phyloP scores from a whole-genome alignment of 2,113 vertebrate genomes.

The Axis porcinus region DNA sequence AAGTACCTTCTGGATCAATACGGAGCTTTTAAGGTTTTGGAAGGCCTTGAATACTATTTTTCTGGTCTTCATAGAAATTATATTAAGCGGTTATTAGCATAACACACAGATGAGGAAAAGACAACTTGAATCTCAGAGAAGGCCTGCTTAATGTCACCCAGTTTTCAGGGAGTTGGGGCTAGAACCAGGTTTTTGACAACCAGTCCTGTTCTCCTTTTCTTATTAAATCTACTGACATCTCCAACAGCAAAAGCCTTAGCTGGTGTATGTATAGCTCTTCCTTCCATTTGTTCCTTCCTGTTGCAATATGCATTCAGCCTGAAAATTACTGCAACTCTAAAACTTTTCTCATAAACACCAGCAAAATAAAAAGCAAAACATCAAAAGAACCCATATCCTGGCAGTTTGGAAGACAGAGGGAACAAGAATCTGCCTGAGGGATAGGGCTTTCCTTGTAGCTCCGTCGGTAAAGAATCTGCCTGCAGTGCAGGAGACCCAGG shows the following conservation, averaged over 20 bases:
- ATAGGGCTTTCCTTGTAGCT: too few relatives aligned
- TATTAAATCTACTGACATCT: neutral
- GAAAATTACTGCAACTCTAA: neutral
- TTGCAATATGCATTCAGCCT: neutral
- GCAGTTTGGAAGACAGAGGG: neutral
- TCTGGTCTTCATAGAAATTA: neutral
- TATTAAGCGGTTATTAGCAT: neutral
- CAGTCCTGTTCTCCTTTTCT: neutral
- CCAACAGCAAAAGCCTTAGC: neutral
- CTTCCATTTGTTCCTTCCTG: neutral
- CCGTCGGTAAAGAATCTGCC: too few relatives aligned
- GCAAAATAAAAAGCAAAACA: neutral
- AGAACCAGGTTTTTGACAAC: neutral
- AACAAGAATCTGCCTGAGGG: neutral
- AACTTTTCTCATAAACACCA: neutral
- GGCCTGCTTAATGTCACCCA: neutral
- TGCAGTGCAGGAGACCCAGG: too few relatives aligned
- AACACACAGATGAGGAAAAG: neutral
- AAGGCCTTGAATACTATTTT: neutral
- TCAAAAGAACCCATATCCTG: neutral
- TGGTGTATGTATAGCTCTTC: accelerated
- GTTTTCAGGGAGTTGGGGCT: neutral
- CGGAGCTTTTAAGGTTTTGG: neutral
- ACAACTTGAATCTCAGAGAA: neutral
- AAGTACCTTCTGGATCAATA: neutral